These are phyloP conservation scores for Momotus momota DNA, from an alignment of 2,797 vertebrate genomes.

Conservation along the genomic window DNA sequence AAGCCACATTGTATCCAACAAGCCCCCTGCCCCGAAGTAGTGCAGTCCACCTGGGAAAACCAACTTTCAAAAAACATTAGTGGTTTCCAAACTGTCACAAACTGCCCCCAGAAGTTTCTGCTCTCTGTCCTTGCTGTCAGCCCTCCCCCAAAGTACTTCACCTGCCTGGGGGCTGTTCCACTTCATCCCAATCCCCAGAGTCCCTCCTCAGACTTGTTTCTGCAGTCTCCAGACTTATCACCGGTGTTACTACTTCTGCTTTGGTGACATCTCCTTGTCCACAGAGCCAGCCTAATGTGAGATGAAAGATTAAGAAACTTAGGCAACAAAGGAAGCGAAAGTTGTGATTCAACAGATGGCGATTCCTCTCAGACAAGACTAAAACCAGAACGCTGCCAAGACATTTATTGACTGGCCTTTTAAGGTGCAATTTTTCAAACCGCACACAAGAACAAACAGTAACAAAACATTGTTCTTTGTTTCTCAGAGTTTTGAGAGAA, in stretches of 20 bases:
- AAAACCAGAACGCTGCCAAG: neutral
- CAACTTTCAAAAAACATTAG: neutral
- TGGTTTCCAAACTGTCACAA: neutral
- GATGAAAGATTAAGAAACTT: neutral
- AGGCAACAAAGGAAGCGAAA: constrained; percentile 34
- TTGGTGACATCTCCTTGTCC: neutral
- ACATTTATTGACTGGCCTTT: neutral
- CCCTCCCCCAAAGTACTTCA: neutral
- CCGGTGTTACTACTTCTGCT: rapidly evolving
- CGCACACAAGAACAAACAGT: neutral
- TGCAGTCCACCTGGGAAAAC: neutral
- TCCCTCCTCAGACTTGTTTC: neutral
- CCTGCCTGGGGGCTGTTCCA: neutral
- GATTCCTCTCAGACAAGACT: neutral
- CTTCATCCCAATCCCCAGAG: neutral
- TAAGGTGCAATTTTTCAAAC: neutral
- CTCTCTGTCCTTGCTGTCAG: neutral
- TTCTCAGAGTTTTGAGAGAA: neutral
- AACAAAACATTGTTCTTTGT: neutral
- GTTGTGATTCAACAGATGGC: neutral
- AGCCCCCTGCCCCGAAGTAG: neutral
- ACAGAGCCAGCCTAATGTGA: neutral
- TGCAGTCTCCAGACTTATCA: neutral
- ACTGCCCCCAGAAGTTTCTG: neutral
- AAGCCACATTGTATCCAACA: neutral